Evolutionary conservation across 2,797 vertebrate genomes (phyloP).

Genomic region (Centroberyx gerrardi): DNA sequence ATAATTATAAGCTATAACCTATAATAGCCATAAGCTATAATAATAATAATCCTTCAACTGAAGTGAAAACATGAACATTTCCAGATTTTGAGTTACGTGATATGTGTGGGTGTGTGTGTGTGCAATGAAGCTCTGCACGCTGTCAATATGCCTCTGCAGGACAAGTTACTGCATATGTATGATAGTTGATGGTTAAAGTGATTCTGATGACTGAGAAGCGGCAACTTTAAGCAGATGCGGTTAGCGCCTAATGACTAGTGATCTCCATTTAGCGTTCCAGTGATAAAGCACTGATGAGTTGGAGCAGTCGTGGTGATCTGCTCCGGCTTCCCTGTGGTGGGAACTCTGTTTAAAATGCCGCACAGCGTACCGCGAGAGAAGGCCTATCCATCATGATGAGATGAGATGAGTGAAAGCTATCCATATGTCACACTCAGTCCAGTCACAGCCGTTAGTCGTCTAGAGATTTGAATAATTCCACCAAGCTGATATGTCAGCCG

Average conservation of each 20-base stretch:
- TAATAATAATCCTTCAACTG: too few relatives aligned
- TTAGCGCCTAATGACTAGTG: neutral
- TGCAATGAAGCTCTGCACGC: too few relatives aligned
- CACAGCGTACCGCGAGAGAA: neutral
- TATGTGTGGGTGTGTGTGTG: too few relatives aligned
- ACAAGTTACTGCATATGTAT: neutral
- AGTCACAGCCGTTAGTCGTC: neutral
- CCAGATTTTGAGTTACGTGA: too few relatives aligned
- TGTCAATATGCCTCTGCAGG: too few relatives aligned
- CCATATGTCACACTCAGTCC: neutral
- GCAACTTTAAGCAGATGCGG: neutral
- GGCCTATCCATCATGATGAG: neutral
- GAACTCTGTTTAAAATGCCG: neutral
- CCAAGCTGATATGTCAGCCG: neutral
- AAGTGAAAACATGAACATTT: too few relatives aligned
- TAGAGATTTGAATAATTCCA: neutral
- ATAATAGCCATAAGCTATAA: too few relatives aligned
- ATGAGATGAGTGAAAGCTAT: neutral
- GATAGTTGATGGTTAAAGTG: neutral
- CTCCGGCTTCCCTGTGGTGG: neutral
- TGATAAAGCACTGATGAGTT: constrained; percentile 5
- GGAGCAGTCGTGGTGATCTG: neutral
- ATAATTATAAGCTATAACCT: too few relatives aligned
- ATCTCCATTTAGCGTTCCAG: neutral
- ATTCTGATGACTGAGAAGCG: neutral